A percentile compares a stretch with the other conserved stretches of the same genome.
Conservation (phyloP, 2,113 vertebrate species). For the Capra hircus region DNA sequence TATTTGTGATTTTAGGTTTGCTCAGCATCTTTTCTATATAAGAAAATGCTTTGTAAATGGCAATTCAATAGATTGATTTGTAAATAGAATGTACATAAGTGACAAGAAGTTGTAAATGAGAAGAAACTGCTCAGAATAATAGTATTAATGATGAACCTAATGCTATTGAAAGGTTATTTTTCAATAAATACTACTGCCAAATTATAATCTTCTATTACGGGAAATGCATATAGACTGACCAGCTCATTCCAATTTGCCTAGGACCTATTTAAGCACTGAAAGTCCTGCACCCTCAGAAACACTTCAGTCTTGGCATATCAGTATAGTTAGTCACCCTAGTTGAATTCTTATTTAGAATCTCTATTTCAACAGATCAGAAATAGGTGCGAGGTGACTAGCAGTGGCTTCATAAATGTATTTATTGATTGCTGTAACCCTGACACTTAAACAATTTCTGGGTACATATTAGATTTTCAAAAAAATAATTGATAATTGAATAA, state of each 20-base stretch:
- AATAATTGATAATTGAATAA: not conserved
- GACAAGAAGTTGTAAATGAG: conserved; percentile 17
- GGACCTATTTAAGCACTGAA: not conserved
- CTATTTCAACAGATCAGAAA: not conserved
- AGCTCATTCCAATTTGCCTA: not conserved
- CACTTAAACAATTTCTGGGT: not conserved
- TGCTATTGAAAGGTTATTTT: not conserved
- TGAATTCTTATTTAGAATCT: not conserved
- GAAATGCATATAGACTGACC: not conserved
- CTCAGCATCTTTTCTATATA: conserved; percentile 31
- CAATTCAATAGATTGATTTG: conserved; percentile 4
- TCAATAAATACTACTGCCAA: not conserved
- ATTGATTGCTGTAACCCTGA: not conserved
- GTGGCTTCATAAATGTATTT: not conserved
- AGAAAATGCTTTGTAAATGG: conserved; percentile 32
- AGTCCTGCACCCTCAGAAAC: not conserved
- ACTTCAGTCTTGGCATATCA: not conserved
- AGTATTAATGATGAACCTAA: not conserved
- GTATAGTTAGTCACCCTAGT: not conserved
- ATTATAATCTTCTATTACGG: not conserved
- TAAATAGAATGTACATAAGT: conserved; percentile 21
- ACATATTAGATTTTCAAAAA: not conserved
- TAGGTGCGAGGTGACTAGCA: not conserved
- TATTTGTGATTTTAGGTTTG: conserved; percentile 33
- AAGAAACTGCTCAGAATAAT: conserved; percentile 12